Conservation (phyloP, 2,113 vertebrate species). For the Passerina amoena region DNA sequence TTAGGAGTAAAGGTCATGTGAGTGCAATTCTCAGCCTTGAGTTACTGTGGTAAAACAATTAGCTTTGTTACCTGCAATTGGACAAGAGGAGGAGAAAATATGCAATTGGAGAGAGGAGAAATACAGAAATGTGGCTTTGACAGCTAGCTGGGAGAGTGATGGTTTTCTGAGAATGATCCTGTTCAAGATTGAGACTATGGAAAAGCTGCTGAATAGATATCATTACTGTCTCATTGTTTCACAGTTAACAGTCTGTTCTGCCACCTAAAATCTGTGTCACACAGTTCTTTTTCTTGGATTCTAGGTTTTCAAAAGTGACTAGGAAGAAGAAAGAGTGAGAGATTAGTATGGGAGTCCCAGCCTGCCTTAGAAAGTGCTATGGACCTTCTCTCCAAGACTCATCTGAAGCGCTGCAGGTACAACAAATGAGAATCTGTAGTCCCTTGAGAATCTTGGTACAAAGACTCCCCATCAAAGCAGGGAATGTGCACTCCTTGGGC, state of each 20-base stretch:
- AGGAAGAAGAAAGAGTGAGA: not conserved
- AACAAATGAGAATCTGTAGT: not conserved
- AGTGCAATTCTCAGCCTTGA: not conserved
- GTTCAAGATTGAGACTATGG: not conserved
- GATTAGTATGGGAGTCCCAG: not conserved
- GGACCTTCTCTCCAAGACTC: not conserved
- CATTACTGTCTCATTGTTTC: not conserved
- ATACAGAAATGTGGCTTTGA: not conserved
- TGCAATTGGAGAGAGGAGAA: not conserved
- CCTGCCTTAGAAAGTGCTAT: not conserved
- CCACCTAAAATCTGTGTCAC: not conserved
- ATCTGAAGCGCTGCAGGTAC: not conserved
- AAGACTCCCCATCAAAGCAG: not conserved
- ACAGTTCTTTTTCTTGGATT: not conserved
- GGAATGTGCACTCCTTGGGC: not conserved
- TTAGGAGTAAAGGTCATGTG: not conserved
- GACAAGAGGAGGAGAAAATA: not conserved
- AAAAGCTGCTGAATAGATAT: not conserved
- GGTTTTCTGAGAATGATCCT: not conserved
- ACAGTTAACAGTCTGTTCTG: not conserved
- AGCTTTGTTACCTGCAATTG: not conserved
- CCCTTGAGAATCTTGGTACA: not conserved
- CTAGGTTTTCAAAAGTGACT: not conserved
- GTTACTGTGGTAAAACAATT: not conserved
- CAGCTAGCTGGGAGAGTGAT: not conserved